phyloP scores from a whole-genome alignment of 2,797 vertebrate species.

The Natrix natrix region DNA sequence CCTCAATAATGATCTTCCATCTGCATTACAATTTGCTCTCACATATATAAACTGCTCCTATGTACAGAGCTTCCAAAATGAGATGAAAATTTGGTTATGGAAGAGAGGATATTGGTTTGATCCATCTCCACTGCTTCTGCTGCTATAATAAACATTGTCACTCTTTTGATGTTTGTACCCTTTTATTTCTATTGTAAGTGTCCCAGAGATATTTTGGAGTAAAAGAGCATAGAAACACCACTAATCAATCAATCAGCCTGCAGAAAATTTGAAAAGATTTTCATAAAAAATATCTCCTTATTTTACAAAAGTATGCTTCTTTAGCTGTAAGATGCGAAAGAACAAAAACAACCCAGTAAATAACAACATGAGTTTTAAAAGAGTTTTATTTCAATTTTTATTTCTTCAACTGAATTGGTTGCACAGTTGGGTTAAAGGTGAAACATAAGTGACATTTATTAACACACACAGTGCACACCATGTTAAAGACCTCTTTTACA shows the following conservation, averaged over 20 bases:
- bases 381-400: not conserved
- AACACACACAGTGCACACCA: not conserved
- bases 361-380: constrained; percentile 9
- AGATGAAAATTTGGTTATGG: not conserved
- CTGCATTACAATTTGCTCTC: not conserved
- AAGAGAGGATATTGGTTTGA: not conserved
- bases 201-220: not conserved
- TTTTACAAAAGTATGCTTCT: not conserved
- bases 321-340: constrained; percentile 15
- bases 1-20: not conserved
- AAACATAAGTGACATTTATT: not conserved
- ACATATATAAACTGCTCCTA: not conserved
- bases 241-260: not conserved
- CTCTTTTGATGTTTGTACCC: not conserved
- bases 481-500: not conserved
- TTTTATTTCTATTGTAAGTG: not conserved
- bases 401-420: constrained; percentile 19
- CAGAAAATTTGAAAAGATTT: not conserved
- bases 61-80: not conserved
- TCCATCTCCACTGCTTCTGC: not conserved
- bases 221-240: not conserved
- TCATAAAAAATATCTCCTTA: not conserved
- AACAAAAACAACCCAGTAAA: not conserved
- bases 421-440: constrained; percentile 26
- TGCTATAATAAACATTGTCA: not conserved